Base-by-base conservation (phyloP, 2,888 invertebrate species). In the Polyommatus iphigenia region DNA sequence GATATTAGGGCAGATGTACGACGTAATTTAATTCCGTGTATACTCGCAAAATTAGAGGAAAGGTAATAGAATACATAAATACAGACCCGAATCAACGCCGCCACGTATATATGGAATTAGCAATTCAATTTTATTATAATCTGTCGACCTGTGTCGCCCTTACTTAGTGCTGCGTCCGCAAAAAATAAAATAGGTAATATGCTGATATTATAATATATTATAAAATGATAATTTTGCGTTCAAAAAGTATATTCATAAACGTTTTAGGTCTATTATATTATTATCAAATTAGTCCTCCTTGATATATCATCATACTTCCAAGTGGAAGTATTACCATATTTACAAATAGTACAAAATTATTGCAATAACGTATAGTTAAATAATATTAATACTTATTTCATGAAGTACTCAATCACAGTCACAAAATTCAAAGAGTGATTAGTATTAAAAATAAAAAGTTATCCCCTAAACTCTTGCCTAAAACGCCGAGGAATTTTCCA, bases 1-100 rank as follows among this genome's bases (percentile, higher is more conserved):
- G 85, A 87, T 87, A 88, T 89, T 90, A 90, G 83, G 85, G 87
- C 89, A 88, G 88, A 90, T 91, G 87, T 87, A 90, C 88, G 87
- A 86, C 86, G 87, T 91, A 89, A 91, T 90, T 90, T 86, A 85
- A 90, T 90, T 89, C 88, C 83, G 86, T 87, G 86, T 85, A 85
- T 87, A 86, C 89, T 87, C 84, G 81, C 85, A 80, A 83, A 87
- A 88, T 90, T 86, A 86, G 84, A 87, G 81, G 84, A 85, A 84
- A 85, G 84, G 85, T 83, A 84, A 81, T 82, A 83, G 81, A 80
- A 82, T 81, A 82, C 77, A 78, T 77, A 80, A 81, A 82, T 81
- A 80, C 79, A 80, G 79, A 81, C 79, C 71, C 77, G 79, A 80
- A 79, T 77, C 78, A 67, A 81, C 76, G 79, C 80, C 72, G 73